A percentile compares a stretch with the other conserved stretches of the same genome.
phyloP scores from a whole-genome alignment of 2,113 vertebrate species.

The Orycteropus afer region DNA sequence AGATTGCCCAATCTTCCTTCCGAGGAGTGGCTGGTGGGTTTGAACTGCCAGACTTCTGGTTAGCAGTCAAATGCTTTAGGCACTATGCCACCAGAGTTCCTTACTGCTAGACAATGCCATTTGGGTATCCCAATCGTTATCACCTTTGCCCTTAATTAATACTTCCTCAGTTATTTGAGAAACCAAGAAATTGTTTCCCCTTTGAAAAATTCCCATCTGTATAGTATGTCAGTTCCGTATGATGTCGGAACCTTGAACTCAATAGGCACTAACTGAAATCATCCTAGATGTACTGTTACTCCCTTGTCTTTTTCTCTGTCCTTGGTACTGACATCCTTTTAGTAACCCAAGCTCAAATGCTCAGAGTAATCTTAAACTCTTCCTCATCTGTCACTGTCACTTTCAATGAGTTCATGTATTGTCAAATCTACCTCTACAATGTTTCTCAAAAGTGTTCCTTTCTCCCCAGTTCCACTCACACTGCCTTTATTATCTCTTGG shows the following conservation, averaged over 20 bases:
- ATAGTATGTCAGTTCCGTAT: neutral
- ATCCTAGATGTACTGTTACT: neutral
- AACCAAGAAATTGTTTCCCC: constrained; percentile 12
- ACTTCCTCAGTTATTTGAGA: constrained; percentile 18
- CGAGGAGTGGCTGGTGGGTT: no score
- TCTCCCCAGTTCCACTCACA: neutral
- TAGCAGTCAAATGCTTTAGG: no score
- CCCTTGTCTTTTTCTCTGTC: neutral
- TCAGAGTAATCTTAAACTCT: neutral
- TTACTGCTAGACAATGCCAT: neutral
- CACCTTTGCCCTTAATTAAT: neutral
- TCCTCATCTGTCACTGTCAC: neutral
- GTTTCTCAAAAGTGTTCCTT: neutral
- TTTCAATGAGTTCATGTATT: neutral
- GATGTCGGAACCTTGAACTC: neutral
- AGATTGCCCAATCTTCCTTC: no score
- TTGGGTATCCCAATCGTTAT: neutral
- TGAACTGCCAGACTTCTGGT: no score
- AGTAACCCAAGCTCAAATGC: neutral
- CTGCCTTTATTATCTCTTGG: neutral
- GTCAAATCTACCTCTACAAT: neutral
- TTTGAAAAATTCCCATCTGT: neutral
- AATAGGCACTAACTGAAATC: neutral
- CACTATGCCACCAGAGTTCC: no score
- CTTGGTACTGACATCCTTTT: neutral